These are phyloP conservation scores for Drosophila bocqueti DNA, from an alignment of 1,140 invertebrate genomes.

Conservation along the genomic window DNA sequence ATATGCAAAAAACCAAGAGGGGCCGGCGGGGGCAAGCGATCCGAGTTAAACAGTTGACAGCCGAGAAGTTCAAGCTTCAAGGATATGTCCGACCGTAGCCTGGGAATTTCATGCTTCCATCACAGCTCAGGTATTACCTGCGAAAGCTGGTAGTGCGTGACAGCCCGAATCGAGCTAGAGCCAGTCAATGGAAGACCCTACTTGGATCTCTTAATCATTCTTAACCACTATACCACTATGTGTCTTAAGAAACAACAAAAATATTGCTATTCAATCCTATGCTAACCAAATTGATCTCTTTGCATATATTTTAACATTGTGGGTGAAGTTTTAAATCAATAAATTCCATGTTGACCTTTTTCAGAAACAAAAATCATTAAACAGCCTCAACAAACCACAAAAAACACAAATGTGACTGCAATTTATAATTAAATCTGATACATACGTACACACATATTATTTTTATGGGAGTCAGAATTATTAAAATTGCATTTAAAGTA, in stretches of 20 bases:
- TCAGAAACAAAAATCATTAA: not conserved
- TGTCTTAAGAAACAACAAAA: too few species aligned
- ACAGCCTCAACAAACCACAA: not conserved
- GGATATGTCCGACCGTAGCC: conserved; percentile 62
- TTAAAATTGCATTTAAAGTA: conserved; percentile 68
- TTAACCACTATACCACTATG: too few species aligned
- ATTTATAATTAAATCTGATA: conserved; percentile 43
- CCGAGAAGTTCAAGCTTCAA: conserved; percentile 80
- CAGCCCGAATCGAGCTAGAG: conserved; percentile 21
- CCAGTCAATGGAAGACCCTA: not conserved
- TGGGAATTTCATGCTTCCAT: conserved; percentile 54
- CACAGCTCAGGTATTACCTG: conserved; percentile 32
- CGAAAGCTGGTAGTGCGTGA: conserved; percentile 20
- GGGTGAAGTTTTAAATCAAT: not conserved
- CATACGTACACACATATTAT: not conserved
- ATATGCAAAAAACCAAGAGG: conserved; percentile 52
- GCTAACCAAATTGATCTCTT: too few species aligned
- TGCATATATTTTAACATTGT: not conserved
- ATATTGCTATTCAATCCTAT: too few species aligned
- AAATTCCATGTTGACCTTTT: not conserved
- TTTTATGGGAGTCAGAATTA: conserved; percentile 41
- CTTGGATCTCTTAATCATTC: conserved; percentile 6
- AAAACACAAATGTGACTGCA: conserved; percentile 44
- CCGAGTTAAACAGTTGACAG: conserved; percentile 80
- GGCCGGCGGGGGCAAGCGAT: conserved; percentile 15